Conservation (phyloP, 2,113 vertebrate genomes). For the Passerina amoena region DNA sequence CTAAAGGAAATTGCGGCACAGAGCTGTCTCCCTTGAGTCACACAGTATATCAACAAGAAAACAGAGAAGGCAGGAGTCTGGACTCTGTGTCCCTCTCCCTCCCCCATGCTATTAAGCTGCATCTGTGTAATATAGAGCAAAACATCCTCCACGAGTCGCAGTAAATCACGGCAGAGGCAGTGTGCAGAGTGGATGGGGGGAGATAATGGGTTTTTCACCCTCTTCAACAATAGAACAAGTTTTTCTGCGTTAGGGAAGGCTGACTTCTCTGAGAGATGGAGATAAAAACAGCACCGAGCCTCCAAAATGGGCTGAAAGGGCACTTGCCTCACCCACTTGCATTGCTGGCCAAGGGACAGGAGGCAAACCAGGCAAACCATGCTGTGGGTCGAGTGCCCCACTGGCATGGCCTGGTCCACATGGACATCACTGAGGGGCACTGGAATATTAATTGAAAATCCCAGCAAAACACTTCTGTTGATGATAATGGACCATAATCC, state of each 20-base stretch:
- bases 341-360: neutral
- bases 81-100: slow-evolving; percentile 57
- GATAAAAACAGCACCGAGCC: slow-evolving; percentile 40
- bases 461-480: slow-evolving; percentile 47
- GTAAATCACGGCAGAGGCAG: slow-evolving; percentile 62
- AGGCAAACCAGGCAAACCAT: fast-evolving
- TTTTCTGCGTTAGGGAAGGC: slow-evolving; percentile 35
- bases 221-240: slow-evolving; percentile 62
- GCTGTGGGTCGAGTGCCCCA: neutral
- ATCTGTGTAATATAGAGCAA: slow-evolving; percentile 66
- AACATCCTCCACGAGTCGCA: slow-evolving; percentile 56
- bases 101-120: slow-evolving; percentile 67
- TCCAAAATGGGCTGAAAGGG: neutral
- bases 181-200: slow-evolving; percentile 43
- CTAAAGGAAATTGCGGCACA: slow-evolving; percentile 27
- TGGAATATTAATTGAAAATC: slow-evolving; percentile 54
- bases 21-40: slow-evolving; percentile 53
- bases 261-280: neutral
- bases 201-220: slow-evolving; percentile 64
- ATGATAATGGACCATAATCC: slow-evolving; percentile 64
- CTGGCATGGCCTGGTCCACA: neutral
- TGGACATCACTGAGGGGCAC: neutral
- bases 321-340: neutral
- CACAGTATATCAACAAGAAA: slow-evolving; percentile 53
- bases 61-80: slow-evolving; percentile 57